Conservation (phyloP, 2,113 vertebrate genomes). For the Coryphaenoides rupestris region DNA sequence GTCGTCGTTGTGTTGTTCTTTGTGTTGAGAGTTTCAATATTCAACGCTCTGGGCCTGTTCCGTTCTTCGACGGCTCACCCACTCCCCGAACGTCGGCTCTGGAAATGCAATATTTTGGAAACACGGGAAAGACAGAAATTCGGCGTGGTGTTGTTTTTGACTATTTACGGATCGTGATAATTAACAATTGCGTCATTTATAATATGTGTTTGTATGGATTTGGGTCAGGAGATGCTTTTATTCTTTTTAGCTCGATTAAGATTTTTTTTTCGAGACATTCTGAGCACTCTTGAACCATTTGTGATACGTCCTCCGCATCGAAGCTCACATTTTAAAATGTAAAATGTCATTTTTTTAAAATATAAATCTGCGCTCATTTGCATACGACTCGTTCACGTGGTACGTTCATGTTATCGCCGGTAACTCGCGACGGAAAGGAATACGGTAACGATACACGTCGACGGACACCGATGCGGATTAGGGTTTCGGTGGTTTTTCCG, state of each 20-base stretch:
- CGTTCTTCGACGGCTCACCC: constrained; percentile 36
- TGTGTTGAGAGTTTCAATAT: constrained; percentile 57
- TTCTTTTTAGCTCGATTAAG: constrained; percentile 30
- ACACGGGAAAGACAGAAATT: constrained; percentile 42
- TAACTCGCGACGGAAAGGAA: too few relatives aligned
- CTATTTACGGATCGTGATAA: too few relatives aligned
- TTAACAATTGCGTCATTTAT: constrained; percentile 9
- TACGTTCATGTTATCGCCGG: too few relatives aligned
- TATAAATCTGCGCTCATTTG: too few relatives aligned
- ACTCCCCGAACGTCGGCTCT: constrained; percentile 17
- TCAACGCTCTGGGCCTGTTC: constrained; percentile 41
- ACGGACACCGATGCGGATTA: too few relatives aligned
- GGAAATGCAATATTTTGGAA: constrained; percentile 44
- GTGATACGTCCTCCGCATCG: too few relatives aligned
- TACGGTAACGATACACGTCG: too few relatives aligned
- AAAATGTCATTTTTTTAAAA: too few relatives aligned
- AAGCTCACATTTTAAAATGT: too few relatives aligned
- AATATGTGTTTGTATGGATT: constrained; percentile 15
- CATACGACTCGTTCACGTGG: too few relatives aligned
- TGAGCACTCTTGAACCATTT: too few relatives aligned
- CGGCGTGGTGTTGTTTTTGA: constrained; percentile 14
- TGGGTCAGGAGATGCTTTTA: not conserved
- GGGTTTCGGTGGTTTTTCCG: too few relatives aligned
- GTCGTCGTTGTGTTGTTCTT: constrained; percentile 58
- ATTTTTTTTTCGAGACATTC: constrained; percentile 2